Conservation (phyloP, 2,113 vertebrate genomes). For the Dromaius novaehollandiae region DNA sequence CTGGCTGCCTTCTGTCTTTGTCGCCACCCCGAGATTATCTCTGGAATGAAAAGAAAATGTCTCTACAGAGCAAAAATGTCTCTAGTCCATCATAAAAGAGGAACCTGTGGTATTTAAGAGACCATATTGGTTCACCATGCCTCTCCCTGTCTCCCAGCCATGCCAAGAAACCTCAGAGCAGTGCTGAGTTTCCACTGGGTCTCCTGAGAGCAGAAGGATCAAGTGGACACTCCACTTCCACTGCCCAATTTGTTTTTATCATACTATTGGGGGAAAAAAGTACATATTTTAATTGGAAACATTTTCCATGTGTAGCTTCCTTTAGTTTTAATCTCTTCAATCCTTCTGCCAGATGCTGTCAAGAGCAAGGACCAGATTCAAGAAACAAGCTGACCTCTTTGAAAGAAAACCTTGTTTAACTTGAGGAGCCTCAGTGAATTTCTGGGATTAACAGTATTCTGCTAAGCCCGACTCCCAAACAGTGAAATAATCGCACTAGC, state of each 20-base stretch:
- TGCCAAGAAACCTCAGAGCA: background rate
- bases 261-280: background rate
- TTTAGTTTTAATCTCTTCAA: constrained; percentile 10
- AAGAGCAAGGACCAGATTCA: background rate
- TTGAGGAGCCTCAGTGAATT: background rate
- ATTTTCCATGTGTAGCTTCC: background rate
- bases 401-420: background rate
- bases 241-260: accelerated
- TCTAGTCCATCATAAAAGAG: background rate
- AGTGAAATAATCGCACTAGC: background rate
- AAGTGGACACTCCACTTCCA: background rate
- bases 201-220: background rate
- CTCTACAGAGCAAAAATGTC: background rate
- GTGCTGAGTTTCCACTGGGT: background rate
- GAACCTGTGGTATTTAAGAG: background rate
- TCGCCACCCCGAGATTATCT: background rate
- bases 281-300: background rate
- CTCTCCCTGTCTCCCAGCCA: background rate
- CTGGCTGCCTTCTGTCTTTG: background rate
- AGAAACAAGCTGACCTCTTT: background rate
- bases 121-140: background rate
- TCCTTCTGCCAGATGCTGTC: background rate
- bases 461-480: background rate
- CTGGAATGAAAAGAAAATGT: background rate
- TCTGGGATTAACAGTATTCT: background rate